A percentile compares a stretch with the other conserved stretches of the same genome.
Evolutionary conservation across 2,797 vertebrate species (phyloP).

Genomic region (Melanotaenia parkinsoni): DNA sequence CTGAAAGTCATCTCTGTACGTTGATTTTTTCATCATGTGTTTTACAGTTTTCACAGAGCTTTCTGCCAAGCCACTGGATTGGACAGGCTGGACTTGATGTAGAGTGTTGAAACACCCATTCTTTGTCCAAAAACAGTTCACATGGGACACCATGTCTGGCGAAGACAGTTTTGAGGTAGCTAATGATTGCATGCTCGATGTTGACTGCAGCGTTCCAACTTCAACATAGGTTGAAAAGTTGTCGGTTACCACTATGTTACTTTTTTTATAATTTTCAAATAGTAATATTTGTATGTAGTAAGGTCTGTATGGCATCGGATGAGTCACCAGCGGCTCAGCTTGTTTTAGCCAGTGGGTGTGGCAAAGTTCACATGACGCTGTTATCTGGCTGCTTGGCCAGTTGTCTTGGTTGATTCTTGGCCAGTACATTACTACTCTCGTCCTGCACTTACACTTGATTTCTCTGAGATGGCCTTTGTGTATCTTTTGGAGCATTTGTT

Average conservation of each 20-base stretch:
- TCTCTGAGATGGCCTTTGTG: conserved; percentile 20
- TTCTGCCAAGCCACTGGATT: conserved; percentile 15
- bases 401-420: conserved; percentile 20
- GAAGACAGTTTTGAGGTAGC: conserved; percentile 2
- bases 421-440: neutral
- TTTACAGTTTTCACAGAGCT: conserved; percentile 8
- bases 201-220: neutral
- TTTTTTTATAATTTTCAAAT: neutral
- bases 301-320: conserved; percentile 7
- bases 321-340: neutral
- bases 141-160: conserved; percentile 3
- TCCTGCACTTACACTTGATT: conserved; percentile 14
- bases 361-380: conserved; percentile 18
- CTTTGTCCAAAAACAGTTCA: conserved; percentile 11
- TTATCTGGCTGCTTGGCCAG: conserved; percentile 1
- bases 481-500: conserved; percentile 27
- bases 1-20: too few relatives aligned
- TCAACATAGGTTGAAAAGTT: neutral
- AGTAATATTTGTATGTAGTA: neutral
- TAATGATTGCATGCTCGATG: conserved; percentile 3
- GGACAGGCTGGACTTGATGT: conserved; percentile 5
- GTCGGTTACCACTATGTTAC: conserved; percentile 18
- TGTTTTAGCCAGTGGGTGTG: conserved; percentile 7
- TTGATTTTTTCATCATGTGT: neutral
- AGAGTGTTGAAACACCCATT: conserved; percentile 13